phyloP scores from a whole-genome alignment of 1,140 invertebrate genomes.

The Aphelinus certus region DNA sequence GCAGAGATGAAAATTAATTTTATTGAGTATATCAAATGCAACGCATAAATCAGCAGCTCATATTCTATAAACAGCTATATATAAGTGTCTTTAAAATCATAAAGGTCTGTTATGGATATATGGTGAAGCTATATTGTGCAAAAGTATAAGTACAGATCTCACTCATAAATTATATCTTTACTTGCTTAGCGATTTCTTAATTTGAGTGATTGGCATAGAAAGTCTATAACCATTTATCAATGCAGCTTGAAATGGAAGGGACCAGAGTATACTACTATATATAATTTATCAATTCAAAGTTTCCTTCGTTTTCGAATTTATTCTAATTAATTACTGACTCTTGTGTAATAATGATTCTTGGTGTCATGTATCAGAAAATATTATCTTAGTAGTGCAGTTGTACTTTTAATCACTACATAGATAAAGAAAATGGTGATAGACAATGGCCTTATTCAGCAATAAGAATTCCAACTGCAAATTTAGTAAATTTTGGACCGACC shows the following conservation, averaged over 20 bases:
- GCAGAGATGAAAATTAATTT: no score
- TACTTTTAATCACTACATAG: conserved; percentile 1
- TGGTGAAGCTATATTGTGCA: conserved; percentile 4
- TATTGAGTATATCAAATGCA: not conserved
- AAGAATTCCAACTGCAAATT: conserved; percentile 6
- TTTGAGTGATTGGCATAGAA: not conserved
- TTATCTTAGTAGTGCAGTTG: conserved; percentile 4
- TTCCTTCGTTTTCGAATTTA: not conserved
- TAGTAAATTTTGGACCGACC: not conserved
- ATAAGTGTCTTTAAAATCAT: conserved; percentile 24
- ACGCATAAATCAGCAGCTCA: conserved; percentile 11
- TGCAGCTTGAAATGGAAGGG: conserved; percentile 46
- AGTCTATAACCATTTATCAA: conserved; percentile 13
- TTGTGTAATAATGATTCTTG: not conserved
- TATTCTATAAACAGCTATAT: conserved; percentile 19
- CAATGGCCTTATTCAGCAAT: conserved; percentile 35
- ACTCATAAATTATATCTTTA: conserved; percentile 9
- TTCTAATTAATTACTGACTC: not conserved
- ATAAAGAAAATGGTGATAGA: conserved; percentile 7
- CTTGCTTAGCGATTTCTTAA: conserved; percentile 15
- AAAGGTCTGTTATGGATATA: conserved; percentile 19
- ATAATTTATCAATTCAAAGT: conserved; percentile 38
- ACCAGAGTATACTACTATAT: conserved; percentile 47
- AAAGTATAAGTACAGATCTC: conserved; percentile 15
- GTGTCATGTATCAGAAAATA: no score